Evolutionary conservation across 2,797 vertebrate species (phyloP), one percentile per base, ranked within the genome.

Genomic region (Sciaenops ocellatus): DNA sequence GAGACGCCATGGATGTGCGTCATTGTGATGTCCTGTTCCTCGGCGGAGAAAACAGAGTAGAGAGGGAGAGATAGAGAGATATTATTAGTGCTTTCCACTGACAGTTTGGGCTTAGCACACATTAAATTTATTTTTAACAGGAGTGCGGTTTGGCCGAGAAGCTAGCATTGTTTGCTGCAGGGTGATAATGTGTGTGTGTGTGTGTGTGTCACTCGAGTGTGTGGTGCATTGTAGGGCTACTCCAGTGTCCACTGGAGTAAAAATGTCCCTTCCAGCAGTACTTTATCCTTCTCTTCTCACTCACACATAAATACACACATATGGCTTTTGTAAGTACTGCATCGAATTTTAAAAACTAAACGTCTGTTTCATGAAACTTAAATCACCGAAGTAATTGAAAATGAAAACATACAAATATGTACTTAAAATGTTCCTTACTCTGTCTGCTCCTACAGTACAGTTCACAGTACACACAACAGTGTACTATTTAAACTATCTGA

Each of bases 101-200:
- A 85, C 74, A 86, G 65, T 67, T 71, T 69, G 24, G 46, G n/a
- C 41, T 76, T 57, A 64, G 18, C 55, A 60, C 15, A 5, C 50
- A 61, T 70, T 70, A 61, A 41, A 76, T 69, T 2, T 74, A 73
- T 80, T 85, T 88, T 80, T 70, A 84, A 77, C 56, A 18, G 48
- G 26, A 6, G 64, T 59, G 65, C 15, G 52, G 76, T 76, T 84
- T 84, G 80, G 65, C 41, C 17, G 2, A 22, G 52, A 78, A 16
- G 52, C 13, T 26, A 24, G 24, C 1, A 2, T 72, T 17, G 34
- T 86, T 69, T 80, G 59, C 44, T 54, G 28, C 28, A 41, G 52
- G 24, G 46, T 56, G 22, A 65, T 4, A 11, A 38, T 38, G 46
- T 48, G 64, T 51, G 13, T 78, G n/a, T 38, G 46, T 48, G 64